Evolutionary conservation across 1,140 invertebrate genomes (phyloP).

Genomic region (Acarapis woodi): DNA sequence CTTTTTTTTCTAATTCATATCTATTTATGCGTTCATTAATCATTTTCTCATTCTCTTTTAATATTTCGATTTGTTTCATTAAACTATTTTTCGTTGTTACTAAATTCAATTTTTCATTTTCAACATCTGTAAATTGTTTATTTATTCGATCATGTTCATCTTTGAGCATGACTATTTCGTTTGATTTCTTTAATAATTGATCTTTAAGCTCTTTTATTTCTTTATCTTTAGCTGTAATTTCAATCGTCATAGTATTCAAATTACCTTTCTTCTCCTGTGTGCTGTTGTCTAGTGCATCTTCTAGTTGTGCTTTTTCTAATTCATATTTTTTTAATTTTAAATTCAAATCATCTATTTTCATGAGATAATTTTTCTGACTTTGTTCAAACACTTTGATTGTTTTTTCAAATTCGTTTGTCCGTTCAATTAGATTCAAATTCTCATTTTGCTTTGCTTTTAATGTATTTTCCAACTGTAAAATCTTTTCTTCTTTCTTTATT

Average conservation of each 20-base stretch:
- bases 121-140: too few relatives aligned
- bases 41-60: too few relatives aligned
- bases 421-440: slow-evolving; percentile 1
- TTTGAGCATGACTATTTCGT: too few relatives aligned
- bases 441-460: slow-evolving; percentile 7
- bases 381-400: background rate
- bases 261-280: background rate
- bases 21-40: too few relatives aligned
- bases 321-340: slow-evolving; percentile 5
- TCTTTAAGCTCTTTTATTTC: background rate
- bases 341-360: slow-evolving; percentile 11
- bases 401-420: slow-evolving; percentile 9
- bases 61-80: too few relatives aligned
- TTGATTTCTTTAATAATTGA: background rate
- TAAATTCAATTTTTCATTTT: too few relatives aligned
- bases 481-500: slow-evolving; percentile 9
- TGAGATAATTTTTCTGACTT: slow-evolving; percentile 4
- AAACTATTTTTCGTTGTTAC: too few relatives aligned
- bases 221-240: background rate
- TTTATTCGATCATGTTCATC: too few relatives aligned
- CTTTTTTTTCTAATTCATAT: too few relatives aligned
- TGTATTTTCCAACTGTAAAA: slow-evolving; percentile 8
- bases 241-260: background rate
- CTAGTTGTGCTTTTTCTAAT: slow-evolving; percentile 4
- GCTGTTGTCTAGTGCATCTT: slow-evolving; percentile 4